A percentile compares a stretch with the other conserved stretches of the same genome.
Evolutionary conservation across 2,797 vertebrate genomes (phyloP).

Genomic region (Amphiprion clarkii): DNA sequence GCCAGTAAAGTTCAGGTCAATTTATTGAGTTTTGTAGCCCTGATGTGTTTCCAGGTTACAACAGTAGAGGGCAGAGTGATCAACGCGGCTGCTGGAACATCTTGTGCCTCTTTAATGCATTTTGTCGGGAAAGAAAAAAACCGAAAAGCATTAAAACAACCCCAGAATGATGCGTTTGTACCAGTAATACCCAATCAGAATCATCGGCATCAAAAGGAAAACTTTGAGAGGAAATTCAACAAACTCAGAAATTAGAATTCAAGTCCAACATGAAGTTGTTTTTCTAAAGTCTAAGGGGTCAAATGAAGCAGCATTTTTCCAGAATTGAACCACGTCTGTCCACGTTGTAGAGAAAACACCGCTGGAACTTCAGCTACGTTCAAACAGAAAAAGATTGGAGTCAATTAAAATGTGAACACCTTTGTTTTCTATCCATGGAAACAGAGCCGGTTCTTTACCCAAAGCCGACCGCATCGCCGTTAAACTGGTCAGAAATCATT

Average conservation of each 20-base stretch:
- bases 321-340: conserved; percentile 1
- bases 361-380: not conserved
- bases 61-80: conserved; percentile 68
- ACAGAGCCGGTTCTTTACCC: conserved; percentile 10
- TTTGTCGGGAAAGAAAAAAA: conserved; percentile 24
- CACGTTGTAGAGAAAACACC: conserved; percentile 25
- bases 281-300: not conserved
- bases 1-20: conserved; percentile 64
- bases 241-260: no score
- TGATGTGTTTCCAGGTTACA: conserved; percentile 72
- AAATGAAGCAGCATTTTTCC: not conserved
- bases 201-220: not conserved
- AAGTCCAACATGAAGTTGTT: no score
- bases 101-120: conserved; percentile 9
- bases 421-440: conserved; percentile 29
- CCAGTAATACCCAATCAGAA: conserved; percentile 22
- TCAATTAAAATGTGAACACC: conserved; percentile 22
- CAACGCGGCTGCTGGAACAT: conserved; percentile 33
- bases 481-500: conserved; percentile 35
- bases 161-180: conserved; percentile 7
- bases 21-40: conserved; percentile 76
- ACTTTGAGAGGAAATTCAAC: not conserved
- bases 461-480: conserved; percentile 16
- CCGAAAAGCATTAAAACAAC: conserved; percentile 13
- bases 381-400: conserved; percentile 9